Percentiles rank a stretch among this genome's conserved stretches.
Conservation (phyloP, 2,888 invertebrate genomes). For the Blera fallax region DNA sequence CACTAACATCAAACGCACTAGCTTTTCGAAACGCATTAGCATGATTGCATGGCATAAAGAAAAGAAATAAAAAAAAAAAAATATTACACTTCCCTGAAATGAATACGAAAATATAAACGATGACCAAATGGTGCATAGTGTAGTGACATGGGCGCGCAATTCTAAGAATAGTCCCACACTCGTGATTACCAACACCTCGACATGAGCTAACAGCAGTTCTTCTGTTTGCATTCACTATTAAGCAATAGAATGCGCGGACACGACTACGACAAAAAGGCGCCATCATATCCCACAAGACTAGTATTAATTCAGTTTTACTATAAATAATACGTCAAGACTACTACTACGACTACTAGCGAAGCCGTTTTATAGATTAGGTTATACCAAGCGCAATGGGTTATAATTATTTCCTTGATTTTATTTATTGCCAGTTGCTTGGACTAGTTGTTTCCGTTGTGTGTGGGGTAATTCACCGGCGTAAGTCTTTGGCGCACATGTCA, state of each 20-base stretch:
- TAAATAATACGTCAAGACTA: slow-evolving; percentile 13
- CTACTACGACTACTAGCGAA: neutral
- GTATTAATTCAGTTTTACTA: neutral
- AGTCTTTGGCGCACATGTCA: slow-evolving; percentile 48
- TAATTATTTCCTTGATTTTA: slow-evolving; percentile 24
- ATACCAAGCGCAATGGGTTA: neutral
- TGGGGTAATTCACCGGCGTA: slow-evolving; percentile 52
- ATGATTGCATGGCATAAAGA: neutral
- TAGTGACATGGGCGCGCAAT: neutral
- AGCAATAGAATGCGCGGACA: slow-evolving; percentile 39
- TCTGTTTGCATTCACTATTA: slow-evolving; percentile 10
- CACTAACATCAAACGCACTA: neutral
- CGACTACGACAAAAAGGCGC: slow-evolving; percentile 63
- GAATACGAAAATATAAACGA: slow-evolving; percentile 8
- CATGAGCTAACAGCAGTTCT: neutral
- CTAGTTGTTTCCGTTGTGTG: neutral
- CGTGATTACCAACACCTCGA: slow-evolving; percentile 16
- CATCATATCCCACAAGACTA: slow-evolving; percentile 3
- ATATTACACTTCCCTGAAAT: neutral
- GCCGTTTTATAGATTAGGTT: neutral
- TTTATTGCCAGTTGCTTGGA: neutral
- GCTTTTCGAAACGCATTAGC: neutral
- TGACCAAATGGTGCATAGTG: neutral
- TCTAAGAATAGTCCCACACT: slow-evolving; percentile 21
- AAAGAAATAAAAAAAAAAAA: neutral